phyloP scores from a whole-genome alignment of 2,888 invertebrate genomes.

The Orthonevra nobilis region DNA sequence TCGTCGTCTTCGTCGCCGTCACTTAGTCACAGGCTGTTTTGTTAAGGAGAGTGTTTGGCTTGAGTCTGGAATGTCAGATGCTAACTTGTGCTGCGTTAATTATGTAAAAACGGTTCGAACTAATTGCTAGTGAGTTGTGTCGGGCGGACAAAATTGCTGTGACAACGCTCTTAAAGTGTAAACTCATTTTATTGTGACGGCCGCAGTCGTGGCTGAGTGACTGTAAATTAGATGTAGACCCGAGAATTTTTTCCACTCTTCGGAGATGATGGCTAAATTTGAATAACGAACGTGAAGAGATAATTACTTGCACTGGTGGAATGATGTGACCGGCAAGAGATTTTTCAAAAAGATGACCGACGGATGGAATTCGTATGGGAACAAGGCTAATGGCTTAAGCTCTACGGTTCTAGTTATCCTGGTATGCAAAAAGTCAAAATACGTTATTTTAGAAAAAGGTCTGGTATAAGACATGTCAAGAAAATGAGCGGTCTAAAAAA shows the following conservation, averaged over 20 bases:
- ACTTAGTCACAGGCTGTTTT: slow-evolving; percentile 47
- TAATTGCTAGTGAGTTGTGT: slow-evolving; percentile 57
- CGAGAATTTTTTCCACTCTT: slow-evolving; percentile 10
- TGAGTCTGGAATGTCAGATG: slow-evolving; percentile 42
- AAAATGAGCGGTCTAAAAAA: too few relatives aligned
- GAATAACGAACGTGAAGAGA: slow-evolving; percentile 14
- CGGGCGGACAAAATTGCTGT: slow-evolving; percentile 34
- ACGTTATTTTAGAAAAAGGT: too few relatives aligned
- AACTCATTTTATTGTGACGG: slow-evolving; percentile 59
- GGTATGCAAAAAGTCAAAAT: too few relatives aligned
- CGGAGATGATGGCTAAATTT: slow-evolving; percentile 26
- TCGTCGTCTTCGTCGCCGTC: slow-evolving; percentile 48
- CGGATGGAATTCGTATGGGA: neutral
- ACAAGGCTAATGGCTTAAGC: neutral
- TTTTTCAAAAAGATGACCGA: neutral
- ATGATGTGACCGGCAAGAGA: neutral
- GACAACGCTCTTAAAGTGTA: slow-evolving; percentile 45
- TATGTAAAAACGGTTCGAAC: slow-evolving; percentile 56
- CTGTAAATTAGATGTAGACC: slow-evolving; percentile 49
- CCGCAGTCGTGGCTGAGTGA: slow-evolving; percentile 17
- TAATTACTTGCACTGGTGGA: slow-evolving; percentile 15
- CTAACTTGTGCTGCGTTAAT: slow-evolving; percentile 53
- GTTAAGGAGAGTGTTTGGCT: slow-evolving; percentile 16
- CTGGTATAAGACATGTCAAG: too few relatives aligned
- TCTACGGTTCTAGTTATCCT: too few relatives aligned